Evolutionary conservation across 2,113 vertebrate species (phyloP).

Genomic region (Dasyornis broadbenti): DNA sequence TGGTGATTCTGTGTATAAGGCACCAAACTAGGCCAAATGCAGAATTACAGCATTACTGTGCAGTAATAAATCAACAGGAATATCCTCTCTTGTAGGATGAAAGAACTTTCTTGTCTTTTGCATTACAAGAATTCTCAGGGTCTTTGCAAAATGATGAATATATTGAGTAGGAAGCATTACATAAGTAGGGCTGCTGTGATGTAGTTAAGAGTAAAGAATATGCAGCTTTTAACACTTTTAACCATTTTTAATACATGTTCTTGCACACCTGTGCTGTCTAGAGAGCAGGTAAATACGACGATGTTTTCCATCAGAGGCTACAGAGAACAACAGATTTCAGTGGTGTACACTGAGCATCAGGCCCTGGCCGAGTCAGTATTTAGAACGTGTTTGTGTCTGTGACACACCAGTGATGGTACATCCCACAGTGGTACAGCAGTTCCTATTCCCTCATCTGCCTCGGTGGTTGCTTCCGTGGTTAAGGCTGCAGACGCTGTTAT

Average conservation of each 20-base stretch:
- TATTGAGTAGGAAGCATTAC: background rate
- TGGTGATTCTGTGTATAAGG: background rate
- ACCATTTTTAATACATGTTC: background rate
- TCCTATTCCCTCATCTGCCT: background rate
- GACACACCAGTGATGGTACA: background rate
- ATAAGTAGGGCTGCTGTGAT: background rate
- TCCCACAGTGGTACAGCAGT: background rate
- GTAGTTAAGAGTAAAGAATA: background rate
- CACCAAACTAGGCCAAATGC: background rate
- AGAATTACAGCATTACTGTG: background rate
- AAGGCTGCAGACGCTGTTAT: constrained; percentile 14
- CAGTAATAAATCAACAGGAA: background rate
- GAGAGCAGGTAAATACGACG: background rate
- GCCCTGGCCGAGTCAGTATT: background rate
- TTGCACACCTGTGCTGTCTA: background rate
- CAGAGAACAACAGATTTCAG: background rate
- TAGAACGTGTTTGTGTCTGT: background rate
- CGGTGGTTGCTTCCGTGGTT: background rate
- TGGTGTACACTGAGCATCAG: background rate
- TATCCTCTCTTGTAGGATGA: background rate
- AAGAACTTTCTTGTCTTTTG: background rate
- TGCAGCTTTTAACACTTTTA: background rate
- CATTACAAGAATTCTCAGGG: background rate
- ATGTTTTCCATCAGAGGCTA: background rate
- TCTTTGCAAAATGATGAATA: background rate